Evolutionary conservation across 2,888 invertebrate species (phyloP).

Genomic region (Danaus chrysippus): DNA sequence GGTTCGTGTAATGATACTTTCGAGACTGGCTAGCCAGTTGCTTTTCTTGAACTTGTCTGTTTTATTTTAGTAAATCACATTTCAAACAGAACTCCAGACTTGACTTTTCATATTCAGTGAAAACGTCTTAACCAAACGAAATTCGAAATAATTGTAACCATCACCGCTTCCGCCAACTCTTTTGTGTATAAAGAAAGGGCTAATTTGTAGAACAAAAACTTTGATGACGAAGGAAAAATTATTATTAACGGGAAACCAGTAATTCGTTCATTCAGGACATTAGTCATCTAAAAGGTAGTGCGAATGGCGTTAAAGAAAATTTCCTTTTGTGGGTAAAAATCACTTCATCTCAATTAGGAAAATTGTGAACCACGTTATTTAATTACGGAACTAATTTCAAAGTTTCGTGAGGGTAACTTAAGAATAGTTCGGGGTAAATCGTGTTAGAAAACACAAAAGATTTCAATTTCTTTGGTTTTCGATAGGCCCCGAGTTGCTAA

Average conservation of each 20-base stretch:
- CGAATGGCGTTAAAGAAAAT: constrained; percentile 14
- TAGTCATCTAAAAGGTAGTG: constrained; percentile 24
- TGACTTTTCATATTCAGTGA: constrained; percentile 11
- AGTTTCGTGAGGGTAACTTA: constrained; percentile 14
- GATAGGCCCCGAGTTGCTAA: not conserved
- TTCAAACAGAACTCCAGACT: not conserved
- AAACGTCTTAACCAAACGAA: constrained; percentile 13
- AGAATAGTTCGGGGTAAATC: constrained; percentile 10
- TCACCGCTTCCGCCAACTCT: constrained; percentile 20
- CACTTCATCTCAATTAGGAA: constrained; percentile 27
- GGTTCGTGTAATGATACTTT: too few relatives aligned
- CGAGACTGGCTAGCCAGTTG: too few relatives aligned
- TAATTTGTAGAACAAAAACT: constrained; percentile 27
- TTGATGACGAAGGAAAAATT: constrained; percentile 24
- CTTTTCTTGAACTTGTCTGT: not conserved
- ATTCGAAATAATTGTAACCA: constrained; percentile 13
- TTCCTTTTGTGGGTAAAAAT: constrained; percentile 16
- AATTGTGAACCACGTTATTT: constrained; percentile 22
- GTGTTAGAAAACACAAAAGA: constrained; percentile 11
- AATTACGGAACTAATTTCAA: constrained; percentile 23
- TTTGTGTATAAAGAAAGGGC: constrained; percentile 30
- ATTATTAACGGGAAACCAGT: constrained; percentile 21
- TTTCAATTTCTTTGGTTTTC: constrained; percentile 7
- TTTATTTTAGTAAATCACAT: not conserved
- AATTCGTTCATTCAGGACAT: constrained; percentile 25